These are phyloP conservation scores for Drosophila pseudoobscura DNA, from an alignment of 1,140 invertebrate species.

Conservation along the genomic window DNA sequence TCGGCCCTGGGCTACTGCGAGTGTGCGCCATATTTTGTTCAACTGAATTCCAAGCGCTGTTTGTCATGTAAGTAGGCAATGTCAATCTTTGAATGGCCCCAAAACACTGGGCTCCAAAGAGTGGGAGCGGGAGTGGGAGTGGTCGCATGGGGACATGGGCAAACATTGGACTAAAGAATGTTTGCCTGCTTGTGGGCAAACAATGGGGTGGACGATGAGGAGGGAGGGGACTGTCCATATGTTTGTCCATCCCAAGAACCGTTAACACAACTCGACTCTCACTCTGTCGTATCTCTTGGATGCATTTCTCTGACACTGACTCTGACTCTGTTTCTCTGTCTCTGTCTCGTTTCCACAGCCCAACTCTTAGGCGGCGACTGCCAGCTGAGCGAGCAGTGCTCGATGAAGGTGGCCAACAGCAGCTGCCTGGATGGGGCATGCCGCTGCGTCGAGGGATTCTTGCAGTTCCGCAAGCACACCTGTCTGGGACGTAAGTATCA, in stretches of 20 bases:
- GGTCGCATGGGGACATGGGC: constrained; percentile 19
- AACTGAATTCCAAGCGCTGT: constrained; percentile 86
- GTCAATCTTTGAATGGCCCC: constrained; percentile 73
- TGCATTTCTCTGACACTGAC: constrained; percentile 11
- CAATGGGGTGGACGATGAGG: too few species aligned
- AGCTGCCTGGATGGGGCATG: constrained; percentile 89
- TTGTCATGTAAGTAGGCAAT: constrained; percentile 87
- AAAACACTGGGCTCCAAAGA: constrained; percentile 4
- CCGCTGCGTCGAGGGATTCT: constrained; percentile 90
- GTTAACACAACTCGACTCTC: constrained; percentile 3
- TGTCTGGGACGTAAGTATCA: constrained; percentile 93
- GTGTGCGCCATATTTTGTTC: constrained; percentile 87
- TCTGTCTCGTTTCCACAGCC: constrained; percentile 83
- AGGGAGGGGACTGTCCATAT: too few species aligned
- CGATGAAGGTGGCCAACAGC: constrained; percentile 91
- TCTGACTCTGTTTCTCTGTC: not conserved
- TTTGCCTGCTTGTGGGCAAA: constrained; percentile 39
- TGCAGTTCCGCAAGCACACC: constrained; percentile 93
- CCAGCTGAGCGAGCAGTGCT: constrained; percentile 89
- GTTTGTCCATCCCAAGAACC: too few species aligned
- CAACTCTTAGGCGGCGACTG: constrained; percentile 91
- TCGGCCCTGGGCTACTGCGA: constrained; percentile 85
- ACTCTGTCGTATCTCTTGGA: not conserved
- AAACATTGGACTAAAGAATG: constrained; percentile 45
- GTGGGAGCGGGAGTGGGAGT: constrained; percentile 29